Base-by-base conservation (phyloP, 2,888 invertebrate species). In the Sinodicranocentrus sp. region DNA sequence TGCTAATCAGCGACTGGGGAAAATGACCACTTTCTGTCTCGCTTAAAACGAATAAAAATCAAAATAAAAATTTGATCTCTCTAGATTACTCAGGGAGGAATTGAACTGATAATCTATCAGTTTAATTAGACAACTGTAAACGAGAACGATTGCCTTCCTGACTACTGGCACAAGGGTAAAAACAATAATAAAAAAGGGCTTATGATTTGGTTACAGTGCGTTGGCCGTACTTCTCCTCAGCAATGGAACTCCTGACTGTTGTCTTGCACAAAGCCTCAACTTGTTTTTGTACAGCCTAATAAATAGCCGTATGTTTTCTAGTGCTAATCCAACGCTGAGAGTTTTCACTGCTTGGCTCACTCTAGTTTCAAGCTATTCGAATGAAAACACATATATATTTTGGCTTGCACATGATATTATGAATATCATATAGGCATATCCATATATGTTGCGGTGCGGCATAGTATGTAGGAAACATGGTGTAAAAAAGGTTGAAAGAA, bases 181-280 rank as follows among this genome's bases (percentile, higher is more conserved):
- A 70, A 54, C 28, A 39, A 71, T 39, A 54, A 17, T 72, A 72
- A 61, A 61, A 63, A 75, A 19, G 33, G 59, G 15, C 48, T 33
- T 44, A 6, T 13, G 61, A 26, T 25, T 75, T 23, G 23, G 52
- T 15, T 44, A 63, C 0, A 26, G 28, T 28, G 28, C 33, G 2
- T 28, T 10, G 13, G 25, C 17, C 68, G 71, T 48, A 39, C 68
- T 75, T 75, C 52, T 75, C 75, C 68, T 15, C 26, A 75, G 75
- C 75, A 44, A 59, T 75, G 76, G 61, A 70, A 76, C 59, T 68
- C 70, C 67, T 70, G 82, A 82, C 82, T 82, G 82, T 68, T 75
- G 76, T 82, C 82, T 70, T 39, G 25, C n/a, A 15, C 82, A 61
- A 63, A 39, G 59, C 43, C 26, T 63, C 75, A 75, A 76, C 82